Conservation (phyloP, 2,888 invertebrate species). For the Plutella xylostella region DNA sequence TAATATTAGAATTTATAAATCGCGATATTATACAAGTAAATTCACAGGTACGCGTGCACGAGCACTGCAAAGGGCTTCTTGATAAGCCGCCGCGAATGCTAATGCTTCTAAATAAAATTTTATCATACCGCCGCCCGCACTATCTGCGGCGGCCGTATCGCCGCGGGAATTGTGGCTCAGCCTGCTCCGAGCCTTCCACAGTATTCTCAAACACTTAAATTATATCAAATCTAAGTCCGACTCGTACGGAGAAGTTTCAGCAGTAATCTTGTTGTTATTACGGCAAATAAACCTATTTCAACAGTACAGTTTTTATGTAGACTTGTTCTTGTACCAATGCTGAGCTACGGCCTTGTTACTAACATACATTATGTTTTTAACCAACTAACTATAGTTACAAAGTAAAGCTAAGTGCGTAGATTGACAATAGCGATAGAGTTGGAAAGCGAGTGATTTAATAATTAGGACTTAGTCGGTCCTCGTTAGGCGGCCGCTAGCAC, state of each 20-base stretch:
- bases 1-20: slow-evolving; percentile 4
- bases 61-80: slow-evolving; percentile 27
- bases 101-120: slow-evolving; percentile 52
- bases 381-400: too few relatives aligned
- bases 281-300: not conserved
- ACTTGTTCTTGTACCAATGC: too few relatives aligned
- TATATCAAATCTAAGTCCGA: not conserved
- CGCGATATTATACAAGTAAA: slow-evolving; percentile 20
- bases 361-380: too few relatives aligned
- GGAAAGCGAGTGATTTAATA: slow-evolving; percentile 35
- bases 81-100: slow-evolving; percentile 48
- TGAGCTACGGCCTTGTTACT: not conserved
- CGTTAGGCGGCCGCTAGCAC: slow-evolving; percentile 21
- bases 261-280: not conserved
- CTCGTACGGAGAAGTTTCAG: too few relatives aligned
- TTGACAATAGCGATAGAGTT: slow-evolving; percentile 28
- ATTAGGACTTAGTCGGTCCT: slow-evolving; percentile 29
- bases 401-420: too few relatives aligned
- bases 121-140: slow-evolving; percentile 34
- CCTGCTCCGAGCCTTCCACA: slow-evolving; percentile 17
- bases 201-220: slow-evolving; percentile 16
- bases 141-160: slow-evolving; percentile 32
- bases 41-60: slow-evolving; percentile 30
- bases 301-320: not conserved
- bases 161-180: slow-evolving; percentile 27